Percentiles rank a stretch among this genome's conserved stretches.
These are phyloP conservation scores for Delia radicum DNA, from an alignment of 1,140 invertebrate species.

Conservation along the genomic window DNA sequence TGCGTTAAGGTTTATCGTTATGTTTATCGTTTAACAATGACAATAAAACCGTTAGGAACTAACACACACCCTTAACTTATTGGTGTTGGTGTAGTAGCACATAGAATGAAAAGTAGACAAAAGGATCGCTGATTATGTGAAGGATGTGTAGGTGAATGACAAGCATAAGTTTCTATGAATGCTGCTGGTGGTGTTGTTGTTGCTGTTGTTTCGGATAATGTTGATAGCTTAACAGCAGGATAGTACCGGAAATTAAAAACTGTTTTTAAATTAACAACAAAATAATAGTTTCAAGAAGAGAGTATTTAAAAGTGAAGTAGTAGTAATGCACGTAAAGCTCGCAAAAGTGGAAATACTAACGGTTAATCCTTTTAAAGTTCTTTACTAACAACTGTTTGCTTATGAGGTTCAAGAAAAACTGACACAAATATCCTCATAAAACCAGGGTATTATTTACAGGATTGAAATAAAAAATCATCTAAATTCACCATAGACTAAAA, in stretches of 20 bases:
- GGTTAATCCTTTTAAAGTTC: conserved; percentile 11
- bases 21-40: neutral
- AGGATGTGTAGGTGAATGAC: neutral
- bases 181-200: neutral
- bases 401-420: conserved; percentile 10
- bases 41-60: neutral
- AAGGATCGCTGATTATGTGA: neutral
- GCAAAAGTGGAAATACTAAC: conserved; percentile 4
- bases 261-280: neutral
- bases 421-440: neutral
- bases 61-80: neutral
- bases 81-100: neutral
- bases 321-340: conserved; percentile 7
- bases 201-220: too few relatives aligned
- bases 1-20: too few relatives aligned
- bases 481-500: neutral
- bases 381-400: conserved; percentile 5
- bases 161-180: neutral
- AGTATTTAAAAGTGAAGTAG: too few relatives aligned
- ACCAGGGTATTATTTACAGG: conserved; percentile 2
- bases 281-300: neutral
- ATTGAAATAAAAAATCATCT: neutral
- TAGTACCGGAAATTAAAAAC: conserved; percentile 17
- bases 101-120: too few relatives aligned
- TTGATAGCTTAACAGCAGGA: neutral